Base-by-base conservation (phyloP, 2,797 vertebrate species). In the Schizopygopsis pylzovi region DNA sequence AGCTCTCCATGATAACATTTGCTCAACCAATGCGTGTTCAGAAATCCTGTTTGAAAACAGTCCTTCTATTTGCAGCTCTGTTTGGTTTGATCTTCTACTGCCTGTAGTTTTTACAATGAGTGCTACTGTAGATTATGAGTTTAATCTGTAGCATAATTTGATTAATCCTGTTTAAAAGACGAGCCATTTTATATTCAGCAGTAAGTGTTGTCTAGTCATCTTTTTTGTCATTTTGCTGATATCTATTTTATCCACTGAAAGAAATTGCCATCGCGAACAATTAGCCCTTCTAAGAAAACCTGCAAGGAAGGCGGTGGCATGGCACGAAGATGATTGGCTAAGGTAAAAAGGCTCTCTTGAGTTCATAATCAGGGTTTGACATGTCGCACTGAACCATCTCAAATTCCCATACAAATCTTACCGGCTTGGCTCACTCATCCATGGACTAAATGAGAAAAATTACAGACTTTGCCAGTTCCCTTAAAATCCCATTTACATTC, bases 401-500 rank as follows among this genome's bases (percentile, higher is more conserved):
- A 78, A 91, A 95, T 96, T 96, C 92, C 92, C 96, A 67, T 95
- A 96, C 95, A 95, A 95, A 95, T 92, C 90, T 89, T 88, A 94
- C 93, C 92, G 91, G 93, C 93, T 93, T 93, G 94, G 93, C 95
- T 95, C 84, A 94, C 94, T 97, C 95, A 95, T 96, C 95, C 93
- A 90, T 93, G 94, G 94, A 95, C 93, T 96, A 95, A 96, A 96
- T 96, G 95, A 96, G 96, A 96, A 95, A 96, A 97, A 95, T 94
- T 94, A 95, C 95, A 93, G 91, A 94, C 95, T 95, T 94, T 94
- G 94, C 94, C 91, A 94, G 93, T 95, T 96, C 94, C 93, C 96
- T 96, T 94, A 95, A 95, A 95, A 96, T 90, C 93, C 93, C 93
- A 96, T 97, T 96, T 97, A 95, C 95, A 96, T 96, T 94, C 95